Evolutionary conservation across 2,797 vertebrate species (phyloP).

Genomic region (Megalops cyprinoides): DNA sequence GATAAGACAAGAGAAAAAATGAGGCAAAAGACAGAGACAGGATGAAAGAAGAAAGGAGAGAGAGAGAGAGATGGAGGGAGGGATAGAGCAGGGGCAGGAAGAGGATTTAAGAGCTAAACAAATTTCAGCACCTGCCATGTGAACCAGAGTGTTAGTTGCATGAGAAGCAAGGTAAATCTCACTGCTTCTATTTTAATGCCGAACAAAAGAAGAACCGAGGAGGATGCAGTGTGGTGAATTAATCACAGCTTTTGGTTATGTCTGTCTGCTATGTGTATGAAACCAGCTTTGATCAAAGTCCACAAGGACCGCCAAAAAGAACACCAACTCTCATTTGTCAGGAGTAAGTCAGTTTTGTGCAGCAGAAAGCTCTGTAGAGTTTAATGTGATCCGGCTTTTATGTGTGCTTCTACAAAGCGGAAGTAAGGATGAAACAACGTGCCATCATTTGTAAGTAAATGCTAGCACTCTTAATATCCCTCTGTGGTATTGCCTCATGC

Average conservation of each 20-base stretch:
- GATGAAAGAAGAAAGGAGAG: conserved; percentile 11
- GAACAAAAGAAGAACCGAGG: not conserved
- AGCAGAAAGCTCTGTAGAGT: not conserved
- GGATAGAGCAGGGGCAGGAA: no score
- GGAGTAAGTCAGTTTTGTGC: not conserved
- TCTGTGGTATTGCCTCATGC: not conserved
- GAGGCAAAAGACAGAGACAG: not conserved
- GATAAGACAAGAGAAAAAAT: not conserved
- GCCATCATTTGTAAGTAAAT: not conserved
- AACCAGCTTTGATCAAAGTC: conserved; percentile 2
- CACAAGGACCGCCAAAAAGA: not conserved
- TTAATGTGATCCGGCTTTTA: not conserved
- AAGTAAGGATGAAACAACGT: conserved; percentile 1
- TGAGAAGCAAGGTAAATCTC: not conserved
- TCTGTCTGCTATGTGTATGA: not conserved
- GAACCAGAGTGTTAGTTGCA: not conserved
- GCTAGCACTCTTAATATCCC: not conserved
- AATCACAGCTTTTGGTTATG: not conserved
- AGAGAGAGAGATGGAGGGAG: conserved; percentile 31
- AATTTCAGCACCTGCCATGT: not conserved
- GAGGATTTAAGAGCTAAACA: not conserved
- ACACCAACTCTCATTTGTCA: not conserved
- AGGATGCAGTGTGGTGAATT: not conserved
- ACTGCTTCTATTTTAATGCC: conserved; percentile 4
- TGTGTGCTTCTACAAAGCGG: not conserved